Base-by-base conservation (phyloP, 2,797 vertebrate species). In the Coranthus polyacanthus region DNA sequence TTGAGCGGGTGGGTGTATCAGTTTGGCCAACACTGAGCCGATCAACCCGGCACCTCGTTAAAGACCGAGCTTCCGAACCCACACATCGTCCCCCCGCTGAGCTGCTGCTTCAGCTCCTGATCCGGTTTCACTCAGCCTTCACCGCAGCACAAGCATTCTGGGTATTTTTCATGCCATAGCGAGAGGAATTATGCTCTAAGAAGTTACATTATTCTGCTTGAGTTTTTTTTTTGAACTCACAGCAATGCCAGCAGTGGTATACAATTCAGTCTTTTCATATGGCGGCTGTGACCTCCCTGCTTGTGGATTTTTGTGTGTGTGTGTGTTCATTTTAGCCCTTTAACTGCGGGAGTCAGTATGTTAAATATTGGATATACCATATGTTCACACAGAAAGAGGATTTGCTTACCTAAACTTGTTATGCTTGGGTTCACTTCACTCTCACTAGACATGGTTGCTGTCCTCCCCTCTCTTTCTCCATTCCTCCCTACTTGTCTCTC, bases 11-110 rank as follows among this genome's bases (percentile, higher is more conserved):
- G 70, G 69, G 37, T 26, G 44, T 50, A 74, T 76, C 47, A 66
- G 72, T 58, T 69, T 56, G 65, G 47, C 58, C 45, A 8, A 34
- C 22, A 72, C 65, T 1, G 41, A 66, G 56, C 42, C 54, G 13
- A 78, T 88, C 81, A 46, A 50, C 53, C 68, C 37, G 52, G 49
- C 86, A 86, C 84, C 83, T 91, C 78, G 16, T 89, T 87, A 83
- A 74, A 81, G 76, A 49, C 46, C 61, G 16, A 16, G 65, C 72
- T 70, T 72, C 78, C 13, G 65, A 78, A 81, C 69, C 68, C 66
- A 62, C 81, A 68, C 15, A 6, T 39, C 18, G 1, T 1, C 59
- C 75, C 74, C 75, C 16, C 1, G 12, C 82, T 22, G 78, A 68
- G 76, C 75, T 58, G 60, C 74, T 56, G 74, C 67, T 81, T 72